phyloP scores from a whole-genome alignment of 2,797 vertebrate species.

The Gymnocypris eckloni region DNA sequence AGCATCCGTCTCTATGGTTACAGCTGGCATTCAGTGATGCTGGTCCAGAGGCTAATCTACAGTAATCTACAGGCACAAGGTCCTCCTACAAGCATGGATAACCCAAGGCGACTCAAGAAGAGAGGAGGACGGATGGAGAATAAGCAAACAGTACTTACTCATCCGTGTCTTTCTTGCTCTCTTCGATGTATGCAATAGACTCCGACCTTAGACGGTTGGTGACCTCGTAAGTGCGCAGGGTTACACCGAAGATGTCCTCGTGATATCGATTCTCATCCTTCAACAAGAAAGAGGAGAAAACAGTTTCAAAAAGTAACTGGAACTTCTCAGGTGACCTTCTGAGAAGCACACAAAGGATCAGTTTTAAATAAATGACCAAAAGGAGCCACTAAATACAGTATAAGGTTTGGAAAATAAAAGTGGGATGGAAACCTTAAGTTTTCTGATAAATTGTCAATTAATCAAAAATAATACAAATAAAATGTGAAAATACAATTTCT shows the following conservation, averaged over 20 bases:
- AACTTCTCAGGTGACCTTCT: not conserved
- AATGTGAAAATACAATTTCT: too few species aligned
- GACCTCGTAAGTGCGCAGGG: conserved; percentile 95
- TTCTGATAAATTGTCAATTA: not conserved
- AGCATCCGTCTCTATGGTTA: conserved; percentile 76
- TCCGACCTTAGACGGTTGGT: conserved; percentile 97
- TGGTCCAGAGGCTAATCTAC: conserved; percentile 64
- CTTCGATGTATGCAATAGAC: conserved; percentile 98
- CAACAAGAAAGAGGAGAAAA: not conserved
- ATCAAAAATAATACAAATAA: too few species aligned
- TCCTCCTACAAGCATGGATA: conserved; percentile 50
- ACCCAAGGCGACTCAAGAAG: not conserved
- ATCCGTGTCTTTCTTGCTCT: conserved; percentile 94
- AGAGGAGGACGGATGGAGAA: not conserved
- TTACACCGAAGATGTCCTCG: conserved; percentile 98
- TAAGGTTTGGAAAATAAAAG: not conserved
- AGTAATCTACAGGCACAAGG: conserved; percentile 62
- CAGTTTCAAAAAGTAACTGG: not conserved
- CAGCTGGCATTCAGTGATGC: conserved; percentile 68
- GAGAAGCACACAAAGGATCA: not conserved
- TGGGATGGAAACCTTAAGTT: conserved; percentile 85
- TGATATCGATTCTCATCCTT: conserved; percentile 98
- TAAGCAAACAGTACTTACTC: conserved; percentile 82
- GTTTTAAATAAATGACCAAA: not conserved
- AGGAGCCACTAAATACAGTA: not conserved